Evolutionary conservation across 2,113 vertebrate species (phyloP), one percentile per base, ranked within the genome.

Genomic region (Rousettus leschenaultii): DNA sequence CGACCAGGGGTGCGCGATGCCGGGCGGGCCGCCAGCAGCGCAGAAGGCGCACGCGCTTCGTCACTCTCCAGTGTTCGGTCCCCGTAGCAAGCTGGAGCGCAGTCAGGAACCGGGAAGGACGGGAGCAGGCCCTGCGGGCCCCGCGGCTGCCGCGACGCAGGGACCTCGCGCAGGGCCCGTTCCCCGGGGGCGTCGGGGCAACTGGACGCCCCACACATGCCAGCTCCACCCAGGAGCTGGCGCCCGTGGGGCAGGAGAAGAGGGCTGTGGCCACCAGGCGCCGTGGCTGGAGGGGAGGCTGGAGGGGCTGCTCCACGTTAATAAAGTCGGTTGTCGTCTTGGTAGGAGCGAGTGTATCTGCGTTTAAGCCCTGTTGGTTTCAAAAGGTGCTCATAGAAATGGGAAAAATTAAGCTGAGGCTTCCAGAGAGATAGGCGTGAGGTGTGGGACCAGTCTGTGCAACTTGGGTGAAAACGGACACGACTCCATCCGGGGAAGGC

Each of bases 101-200:
- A 61, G 38, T 61, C 45, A 66, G 19, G 57, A 90, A 38, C 53
- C 26, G 33, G 10, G 35, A 59, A 13, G 30, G n/a, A 3, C 2
- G 86, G 53, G 40, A 70, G 71, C 71, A 30, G 30, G 77, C 61
- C 65, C 38, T 40, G 7, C 57, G 7, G 0, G 15, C 35, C 40
- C 18, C 33, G 71, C 71, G 22, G 21, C 30, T 82, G 35, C 80
- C n/a, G 63, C 70, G 74, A 35, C 93, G 7, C 48, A 51, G 1
- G 55, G 88, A 48, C 94, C 95, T 73, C 80, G 77, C 19, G 0
- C 35, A 40, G 63, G 89, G 94, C 91, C 68, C 12, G 2, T 66
- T 65, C 51, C 85, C 83, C 88, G 38, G 19, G 61, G 95, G 94
- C 89, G 79, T 92, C 97, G 96, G 92, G 96, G 95, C 45, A 87